Conservation (phyloP, 2,888 invertebrate genomes). For the Urechis unicinctus region DNA sequence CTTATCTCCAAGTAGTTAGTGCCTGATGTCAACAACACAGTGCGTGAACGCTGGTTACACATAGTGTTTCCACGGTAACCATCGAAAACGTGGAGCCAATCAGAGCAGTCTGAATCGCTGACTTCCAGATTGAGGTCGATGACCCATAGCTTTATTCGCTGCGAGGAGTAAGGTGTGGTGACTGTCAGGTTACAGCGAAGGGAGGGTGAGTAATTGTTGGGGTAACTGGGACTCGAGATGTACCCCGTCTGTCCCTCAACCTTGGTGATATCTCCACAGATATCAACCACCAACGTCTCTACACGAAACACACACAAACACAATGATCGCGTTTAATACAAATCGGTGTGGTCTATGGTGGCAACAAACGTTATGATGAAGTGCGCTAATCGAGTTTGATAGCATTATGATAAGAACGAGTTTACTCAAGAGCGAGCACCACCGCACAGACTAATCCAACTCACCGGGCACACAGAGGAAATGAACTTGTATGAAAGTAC, state of each 20-base stretch:
- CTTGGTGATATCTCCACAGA: too few relatives aligned
- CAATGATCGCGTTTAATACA: too few relatives aligned
- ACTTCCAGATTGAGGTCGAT: background rate
- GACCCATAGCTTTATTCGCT: background rate
- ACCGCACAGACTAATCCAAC: too few relatives aligned
- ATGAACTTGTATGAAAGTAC: background rate
- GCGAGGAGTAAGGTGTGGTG: background rate
- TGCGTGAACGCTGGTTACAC: background rate
- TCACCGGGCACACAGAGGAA: background rate
- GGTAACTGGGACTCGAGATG: background rate
- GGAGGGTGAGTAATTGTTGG: background rate
- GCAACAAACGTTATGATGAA: background rate
- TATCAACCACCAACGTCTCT: too few relatives aligned
- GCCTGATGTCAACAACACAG: background rate
- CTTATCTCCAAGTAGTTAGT: background rate
- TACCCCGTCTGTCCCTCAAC: background rate
- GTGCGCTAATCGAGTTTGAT: background rate
- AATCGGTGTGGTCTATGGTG: background rate
- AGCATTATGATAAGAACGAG: too few relatives aligned
- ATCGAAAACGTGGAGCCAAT: background rate
- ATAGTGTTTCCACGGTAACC: background rate
- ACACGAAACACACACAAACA: too few relatives aligned
- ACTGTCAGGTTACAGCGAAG: background rate
- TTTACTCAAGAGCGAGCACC: too few relatives aligned
- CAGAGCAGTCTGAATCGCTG: background rate